phyloP scores from a whole-genome alignment of 2,888 invertebrate genomes.

The Andrena bucephala region DNA sequence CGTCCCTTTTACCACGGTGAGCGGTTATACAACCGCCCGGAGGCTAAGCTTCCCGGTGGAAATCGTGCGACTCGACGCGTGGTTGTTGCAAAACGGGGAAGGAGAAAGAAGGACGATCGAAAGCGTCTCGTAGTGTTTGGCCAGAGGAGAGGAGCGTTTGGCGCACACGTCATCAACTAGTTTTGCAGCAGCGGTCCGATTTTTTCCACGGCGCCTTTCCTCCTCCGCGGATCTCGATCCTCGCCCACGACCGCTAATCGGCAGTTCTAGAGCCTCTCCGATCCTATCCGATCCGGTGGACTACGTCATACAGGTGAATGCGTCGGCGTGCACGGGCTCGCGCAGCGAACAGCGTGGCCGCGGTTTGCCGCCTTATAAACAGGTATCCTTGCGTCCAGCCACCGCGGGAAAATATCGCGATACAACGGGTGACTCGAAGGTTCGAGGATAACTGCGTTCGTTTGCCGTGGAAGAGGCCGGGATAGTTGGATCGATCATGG shows the following conservation, averaged over 20 bases:
- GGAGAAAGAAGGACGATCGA: background rate
- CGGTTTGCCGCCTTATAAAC: constrained; percentile 73
- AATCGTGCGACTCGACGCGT: background rate
- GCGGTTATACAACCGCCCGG: too few relatives aligned
- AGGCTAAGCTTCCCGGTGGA: too few relatives aligned
- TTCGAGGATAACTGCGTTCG: too few relatives aligned
- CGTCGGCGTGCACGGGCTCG: constrained; percentile 76
- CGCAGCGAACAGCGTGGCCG: constrained; percentile 70
- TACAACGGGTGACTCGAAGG: constrained; percentile 61
- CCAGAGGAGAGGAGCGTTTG: constrained; percentile 36
- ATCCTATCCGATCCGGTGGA: constrained; percentile 77
- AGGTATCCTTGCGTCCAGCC: constrained; percentile 70
- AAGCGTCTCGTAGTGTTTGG: background rate
- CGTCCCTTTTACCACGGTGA: background rate
- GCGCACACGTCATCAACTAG: constrained; percentile 70
- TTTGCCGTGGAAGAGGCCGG: too few relatives aligned
- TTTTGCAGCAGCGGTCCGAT: constrained; percentile 61
- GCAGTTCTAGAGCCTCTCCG: constrained; percentile 64
- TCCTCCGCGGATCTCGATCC: constrained; percentile 78
- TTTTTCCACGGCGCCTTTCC: constrained; percentile 74
- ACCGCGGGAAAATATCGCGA: constrained; percentile 60
- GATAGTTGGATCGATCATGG: too few relatives aligned
- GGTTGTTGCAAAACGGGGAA: background rate
- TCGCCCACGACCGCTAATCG: constrained; percentile 71
- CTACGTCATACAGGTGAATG: constrained; percentile 83